phyloP scores from a whole-genome alignment of 1,140 invertebrate genomes.

The Heliconius himera region DNA sequence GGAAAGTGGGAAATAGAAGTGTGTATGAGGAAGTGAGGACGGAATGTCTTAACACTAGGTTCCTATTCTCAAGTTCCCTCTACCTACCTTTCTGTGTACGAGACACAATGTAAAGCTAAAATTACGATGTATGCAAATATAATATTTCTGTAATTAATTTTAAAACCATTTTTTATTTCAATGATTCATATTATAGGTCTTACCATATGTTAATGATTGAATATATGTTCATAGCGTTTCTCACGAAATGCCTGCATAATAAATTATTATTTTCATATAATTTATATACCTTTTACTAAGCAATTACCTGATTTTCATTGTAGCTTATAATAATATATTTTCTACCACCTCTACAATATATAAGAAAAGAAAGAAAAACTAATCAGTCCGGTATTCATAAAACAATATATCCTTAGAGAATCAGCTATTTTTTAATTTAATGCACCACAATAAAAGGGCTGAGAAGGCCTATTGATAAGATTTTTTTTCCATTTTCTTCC shows the following conservation, averaged over 20 bases:
- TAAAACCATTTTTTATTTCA: neutral
- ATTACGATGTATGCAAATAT: neutral
- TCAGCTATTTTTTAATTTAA: too few species aligned
- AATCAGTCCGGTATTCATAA: too few species aligned
- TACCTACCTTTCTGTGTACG: neutral
- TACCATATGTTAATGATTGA: slow-evolving; percentile 5
- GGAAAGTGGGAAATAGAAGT: too few species aligned
- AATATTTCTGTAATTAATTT: neutral
- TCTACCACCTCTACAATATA: neutral
- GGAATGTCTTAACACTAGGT: too few species aligned
- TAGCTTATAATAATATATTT: neutral
- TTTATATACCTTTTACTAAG: neutral
- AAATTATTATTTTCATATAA: neutral
- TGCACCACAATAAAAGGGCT: too few species aligned
- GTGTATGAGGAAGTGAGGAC: too few species aligned
- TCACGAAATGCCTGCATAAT: slow-evolving; percentile 10
- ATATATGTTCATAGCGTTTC: slow-evolving; percentile 11
- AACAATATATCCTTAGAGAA: too few species aligned
- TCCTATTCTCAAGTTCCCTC: neutral
- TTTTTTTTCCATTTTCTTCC: too few species aligned
- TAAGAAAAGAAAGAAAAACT: too few species aligned
- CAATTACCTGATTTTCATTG: neutral
- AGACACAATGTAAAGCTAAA: neutral
- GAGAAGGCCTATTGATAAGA: too few species aligned
- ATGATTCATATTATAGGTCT: slow-evolving; percentile 7